A percentile compares a stretch with the other conserved stretches of the same genome.
These are phyloP conservation scores for Halcyon malimbica DNA, from an alignment of 2,113 vertebrate genomes.

Conservation along the genomic window DNA sequence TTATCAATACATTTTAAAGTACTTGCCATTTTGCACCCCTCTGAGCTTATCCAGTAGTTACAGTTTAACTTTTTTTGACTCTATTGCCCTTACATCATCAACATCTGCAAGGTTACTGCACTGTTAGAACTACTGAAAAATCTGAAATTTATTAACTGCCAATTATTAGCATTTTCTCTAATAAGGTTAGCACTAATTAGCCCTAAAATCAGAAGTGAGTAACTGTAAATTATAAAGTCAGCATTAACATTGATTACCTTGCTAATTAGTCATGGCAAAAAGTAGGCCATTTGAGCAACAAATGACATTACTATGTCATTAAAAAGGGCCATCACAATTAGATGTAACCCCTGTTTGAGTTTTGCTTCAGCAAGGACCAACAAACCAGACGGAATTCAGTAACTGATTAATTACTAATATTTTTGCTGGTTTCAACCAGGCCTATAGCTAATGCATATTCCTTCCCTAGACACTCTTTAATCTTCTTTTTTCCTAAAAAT, in stretches of 20 bases:
- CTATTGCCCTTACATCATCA: background rate
- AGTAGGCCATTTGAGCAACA: conserved; percentile 50
- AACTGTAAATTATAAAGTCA: conserved; percentile 63
- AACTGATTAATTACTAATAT: background rate
- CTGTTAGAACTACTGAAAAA: background rate
- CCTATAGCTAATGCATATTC: background rate
- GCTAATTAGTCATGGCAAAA: conserved; percentile 55
- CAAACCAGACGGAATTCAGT: background rate
- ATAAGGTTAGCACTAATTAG: conserved; percentile 51
- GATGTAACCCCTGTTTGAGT: background rate
- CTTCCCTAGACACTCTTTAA: background rate
- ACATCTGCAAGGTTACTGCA: background rate
- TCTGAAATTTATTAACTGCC: conserved; percentile 13
- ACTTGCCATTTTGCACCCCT: background rate
- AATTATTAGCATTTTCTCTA: conserved; percentile 50
- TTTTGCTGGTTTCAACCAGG: background rate
- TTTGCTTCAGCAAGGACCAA: background rate
- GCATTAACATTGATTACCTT: conserved; percentile 54
- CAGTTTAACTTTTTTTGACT: background rate
- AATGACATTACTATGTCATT: conserved; percentile 36
- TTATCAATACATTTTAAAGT: background rate
- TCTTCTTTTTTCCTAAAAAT: background rate
- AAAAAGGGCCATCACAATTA: conserved; percentile 16
- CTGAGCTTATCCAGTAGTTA: background rate
- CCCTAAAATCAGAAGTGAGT: conserved; percentile 16